phyloP scores from a whole-genome alignment of 2,797 vertebrate species.

The Coreius guichenoti region DNA sequence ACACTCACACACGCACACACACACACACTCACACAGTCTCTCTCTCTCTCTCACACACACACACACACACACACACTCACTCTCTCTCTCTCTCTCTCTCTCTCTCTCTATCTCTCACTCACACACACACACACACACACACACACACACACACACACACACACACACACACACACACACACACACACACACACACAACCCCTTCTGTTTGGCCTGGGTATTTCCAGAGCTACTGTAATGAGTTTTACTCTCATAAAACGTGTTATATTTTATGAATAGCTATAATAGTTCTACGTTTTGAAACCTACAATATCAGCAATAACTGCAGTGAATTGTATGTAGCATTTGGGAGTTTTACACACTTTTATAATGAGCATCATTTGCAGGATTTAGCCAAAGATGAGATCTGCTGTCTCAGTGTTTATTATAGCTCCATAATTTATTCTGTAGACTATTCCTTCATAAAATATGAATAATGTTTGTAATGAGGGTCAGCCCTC shows the following conservation, averaged over 20 bases:
- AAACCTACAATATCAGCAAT: background rate
- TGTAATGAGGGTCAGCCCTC: background rate
- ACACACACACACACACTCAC: too few species aligned
- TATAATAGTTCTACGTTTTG: background rate
- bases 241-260: background rate
- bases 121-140: constrained; percentile 45
- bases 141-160: background rate
- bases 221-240: background rate
- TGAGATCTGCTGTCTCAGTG: background rate
- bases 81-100: too few species aligned
- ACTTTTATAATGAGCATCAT: background rate
- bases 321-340: background rate
- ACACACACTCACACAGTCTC: too few species aligned
- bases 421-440: background rate
- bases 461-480: constrained; percentile 10
- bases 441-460: background rate
- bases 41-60: too few species aligned
- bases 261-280: background rate
- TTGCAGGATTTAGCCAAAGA: background rate
- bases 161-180: constrained; percentile 41
- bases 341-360: background rate
- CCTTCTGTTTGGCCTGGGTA: background rate
- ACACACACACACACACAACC: too few species aligned
- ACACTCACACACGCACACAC: too few species aligned
- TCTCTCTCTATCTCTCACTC: background rate